phyloP scores from a whole-genome alignment of 1,140 invertebrate genomes.

The Halictus rubicundus region DNA sequence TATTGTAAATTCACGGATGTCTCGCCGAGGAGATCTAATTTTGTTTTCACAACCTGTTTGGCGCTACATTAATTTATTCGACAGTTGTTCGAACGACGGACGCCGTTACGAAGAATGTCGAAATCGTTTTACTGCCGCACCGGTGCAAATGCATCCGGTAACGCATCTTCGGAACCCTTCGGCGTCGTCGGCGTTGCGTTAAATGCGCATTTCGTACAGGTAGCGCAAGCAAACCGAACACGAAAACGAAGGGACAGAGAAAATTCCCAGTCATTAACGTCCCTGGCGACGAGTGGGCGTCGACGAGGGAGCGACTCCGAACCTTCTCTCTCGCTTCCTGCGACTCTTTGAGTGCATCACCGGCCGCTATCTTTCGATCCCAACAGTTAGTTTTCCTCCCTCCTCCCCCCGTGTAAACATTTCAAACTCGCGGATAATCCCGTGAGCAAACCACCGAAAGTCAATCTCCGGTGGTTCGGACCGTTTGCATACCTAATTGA shows the following conservation, averaged over 20 bases:
- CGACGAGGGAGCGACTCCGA: neutral
- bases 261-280: constrained; percentile 59
- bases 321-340: constrained; percentile 26
- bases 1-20: too few relatives aligned
- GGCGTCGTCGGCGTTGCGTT: neutral
- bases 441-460: constrained; percentile 55
- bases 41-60: too few relatives aligned
- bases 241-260: constrained; percentile 32
- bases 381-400: constrained; percentile 46
- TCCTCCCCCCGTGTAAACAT: constrained; percentile 57
- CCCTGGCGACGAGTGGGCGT: constrained; percentile 6
- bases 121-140: neutral
- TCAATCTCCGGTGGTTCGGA: constrained; percentile 44
- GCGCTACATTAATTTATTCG: too few relatives aligned
- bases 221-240: constrained; percentile 14
- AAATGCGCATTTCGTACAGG: constrained; percentile 33
- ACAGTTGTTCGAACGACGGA: too few relatives aligned
- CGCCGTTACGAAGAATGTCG: too few relatives aligned
- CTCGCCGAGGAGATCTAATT: too few relatives aligned
- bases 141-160: neutral
- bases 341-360: constrained; percentile 10
- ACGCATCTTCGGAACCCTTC: neutral
- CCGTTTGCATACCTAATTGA: constrained; percentile 49
- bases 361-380: constrained; percentile 59
- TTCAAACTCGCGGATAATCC: constrained; percentile 65